Evolutionary conservation across 2,888 invertebrate species (phyloP), one percentile per base, ranked within the genome.

Genomic region (Proisotoma minuta): DNA sequence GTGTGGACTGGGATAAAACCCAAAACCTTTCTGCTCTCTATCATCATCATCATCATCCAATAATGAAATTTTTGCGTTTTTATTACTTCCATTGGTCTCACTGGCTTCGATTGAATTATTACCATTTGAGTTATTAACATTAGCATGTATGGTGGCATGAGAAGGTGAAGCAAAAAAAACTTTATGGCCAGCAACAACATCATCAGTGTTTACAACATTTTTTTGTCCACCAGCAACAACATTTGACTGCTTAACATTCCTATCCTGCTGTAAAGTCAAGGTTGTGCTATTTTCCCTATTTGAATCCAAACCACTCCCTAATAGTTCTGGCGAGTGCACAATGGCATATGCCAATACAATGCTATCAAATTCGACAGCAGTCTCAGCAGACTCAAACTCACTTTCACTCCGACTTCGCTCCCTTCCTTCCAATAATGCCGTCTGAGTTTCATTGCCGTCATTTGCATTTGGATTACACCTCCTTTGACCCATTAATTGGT

Each of bases 251-350:
- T n/a, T 2, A n/a, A n/a, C n/a, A n/a, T n/a, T n/a, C n/a, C n/a
- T n/a, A 54, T 34, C 20, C 27, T 28, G 2, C 18, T 20, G 22
- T 34, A n/a, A 10, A 34, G 39, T 22, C 69, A 69, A 69, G 69
- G 71, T 66, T 71, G 71, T 66, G 69, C 71, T 68, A 71, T 68
- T 69, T 71, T 69, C 63, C 58, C 40, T 60, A 65, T 66, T 62
- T 56, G 40, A 26, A 27, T 50, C 47, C 40, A 18, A 48, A 23
- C 29, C 26, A 29, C 47, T 20, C 23, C 48, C 47, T n/a, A 23
- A 15, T 47, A 22, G 22, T 23, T 43, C 60, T 68, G 57, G 63
- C 22, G 68, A 68, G 60, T 68, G 65, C 20, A 68, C 64, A 50
- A 67, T 67, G 47, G 64, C 67, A 64, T 67, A 67, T 3, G 69